Evolutionary conservation across 2,113 vertebrate genomes (phyloP).

Genomic region (Scolopax mira): DNA sequence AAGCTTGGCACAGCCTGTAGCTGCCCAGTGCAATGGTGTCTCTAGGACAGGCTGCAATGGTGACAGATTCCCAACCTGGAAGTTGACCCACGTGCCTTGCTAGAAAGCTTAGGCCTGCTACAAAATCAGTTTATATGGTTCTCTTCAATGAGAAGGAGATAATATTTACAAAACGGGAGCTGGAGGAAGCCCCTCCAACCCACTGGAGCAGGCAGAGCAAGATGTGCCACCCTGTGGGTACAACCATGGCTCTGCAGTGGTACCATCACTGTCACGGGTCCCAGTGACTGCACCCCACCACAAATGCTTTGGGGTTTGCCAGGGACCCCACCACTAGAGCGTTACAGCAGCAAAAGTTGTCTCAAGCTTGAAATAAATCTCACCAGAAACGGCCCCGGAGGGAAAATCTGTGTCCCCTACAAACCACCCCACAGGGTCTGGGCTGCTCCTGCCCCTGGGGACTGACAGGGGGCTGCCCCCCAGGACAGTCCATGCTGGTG

Average conservation of each 20-base stretch:
- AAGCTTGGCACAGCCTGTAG: not conserved
- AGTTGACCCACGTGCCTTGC: not conserved
- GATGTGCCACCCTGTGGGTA: no score
- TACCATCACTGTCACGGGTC: not conserved
- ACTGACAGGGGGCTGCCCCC: not conserved
- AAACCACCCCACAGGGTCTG: not conserved
- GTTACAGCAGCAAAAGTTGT: not conserved
- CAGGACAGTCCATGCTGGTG: not conserved
- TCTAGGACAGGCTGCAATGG: not conserved
- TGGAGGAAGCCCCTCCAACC: not conserved
- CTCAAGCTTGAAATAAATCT: not conserved
- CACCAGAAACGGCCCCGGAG: not conserved
- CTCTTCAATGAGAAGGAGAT: not conserved
- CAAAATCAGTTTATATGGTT: not conserved
- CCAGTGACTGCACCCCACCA: not conserved
- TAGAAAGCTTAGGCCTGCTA: not conserved
- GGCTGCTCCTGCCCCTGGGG: rapidly evolving
- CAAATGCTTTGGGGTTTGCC: not conserved
- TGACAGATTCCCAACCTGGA: not conserved
- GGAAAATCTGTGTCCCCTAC: not conserved
- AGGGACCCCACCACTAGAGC: not conserved
- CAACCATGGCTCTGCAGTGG: not conserved
- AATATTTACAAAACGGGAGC: not conserved
- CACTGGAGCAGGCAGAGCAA: not conserved
- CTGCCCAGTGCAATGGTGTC: not conserved